These are phyloP conservation scores for Spicauda simplicius DNA, from an alignment of 2,888 invertebrate species.

Conservation along the genomic window DNA sequence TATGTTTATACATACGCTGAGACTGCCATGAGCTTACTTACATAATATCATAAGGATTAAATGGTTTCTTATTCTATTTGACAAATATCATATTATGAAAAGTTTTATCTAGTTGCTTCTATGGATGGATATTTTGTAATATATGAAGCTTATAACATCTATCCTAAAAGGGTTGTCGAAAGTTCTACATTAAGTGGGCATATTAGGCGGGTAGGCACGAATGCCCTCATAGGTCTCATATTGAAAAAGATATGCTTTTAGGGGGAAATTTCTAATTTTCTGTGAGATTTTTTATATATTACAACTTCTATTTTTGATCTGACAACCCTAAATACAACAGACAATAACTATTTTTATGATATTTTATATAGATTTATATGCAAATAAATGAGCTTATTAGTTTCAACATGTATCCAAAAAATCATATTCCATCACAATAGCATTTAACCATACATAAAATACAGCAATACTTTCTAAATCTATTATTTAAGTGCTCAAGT, in stretches of 20 bases:
- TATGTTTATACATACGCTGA: slow-evolving; percentile 26
- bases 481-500: no score
- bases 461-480: not conserved
- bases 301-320: not conserved
- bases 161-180: no score
- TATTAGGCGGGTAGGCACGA: not conserved
- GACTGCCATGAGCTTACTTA: slow-evolving; percentile 22
- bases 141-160: no score
- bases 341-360: not conserved
- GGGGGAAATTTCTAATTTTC: no score
- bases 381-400: not conserved
- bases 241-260: not conserved
- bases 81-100: not conserved
- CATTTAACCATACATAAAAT: not conserved
- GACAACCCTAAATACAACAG: not conserved
- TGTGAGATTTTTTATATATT: not conserved
- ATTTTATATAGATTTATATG: no score
- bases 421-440: not conserved
- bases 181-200: no score
- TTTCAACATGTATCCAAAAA: not conserved
- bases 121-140: not conserved
- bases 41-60: slow-evolving; percentile 2
- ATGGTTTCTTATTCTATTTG: slow-evolving; percentile 4
- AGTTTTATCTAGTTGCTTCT: not conserved
- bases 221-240: not conserved